Base-by-base conservation (phyloP, 1,140 invertebrate genomes). In the Cotesia chilonis region DNA sequence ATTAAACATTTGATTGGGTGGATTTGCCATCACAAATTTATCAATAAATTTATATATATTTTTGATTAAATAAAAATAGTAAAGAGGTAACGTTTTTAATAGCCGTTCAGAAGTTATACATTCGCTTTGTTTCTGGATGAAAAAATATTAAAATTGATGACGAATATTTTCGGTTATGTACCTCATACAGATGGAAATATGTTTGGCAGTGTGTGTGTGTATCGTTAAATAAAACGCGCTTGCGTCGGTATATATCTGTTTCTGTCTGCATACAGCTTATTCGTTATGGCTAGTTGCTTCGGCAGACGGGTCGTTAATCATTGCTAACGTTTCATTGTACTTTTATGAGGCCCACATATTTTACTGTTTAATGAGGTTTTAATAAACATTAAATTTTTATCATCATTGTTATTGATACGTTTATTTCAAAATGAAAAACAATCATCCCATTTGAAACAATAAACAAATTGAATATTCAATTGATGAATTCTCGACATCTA, bases 281-380 rank as follows among this genome's bases (percentile, higher is more conserved):
- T 69, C 52, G 55, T 59, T 38, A 41, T 41, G 55, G n/a, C 36
- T 28, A 69, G 68, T 69, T 60, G 68, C 55, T 60, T 55, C 41
- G n/a, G 14, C 55, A 47, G 28, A 69, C 36, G 55, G 68, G 52
- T 69, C 68, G 55, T 69, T 69, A 69, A 69, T 69, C 68, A 59
- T 60, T 35, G 10, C 10, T 59, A 60, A 41, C 37, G 68, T 59
- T 69, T 69, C 68, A 69, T 69, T 69, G 68, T 60, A 69, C 60
- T 69, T 69, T 69, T 69, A 69, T 69, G 68, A 69, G 37, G 55
- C 55, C 60, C 68, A 69, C 52, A 68, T 54, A 64, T 59, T 59
- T 59, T 20, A 55, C 57, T 28, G 14, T 28, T 20, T 35, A 59
- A 20, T 20, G 20, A 59, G 20, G 20, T 59, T 14, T 55, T 28